Evolutionary conservation across 2,888 invertebrate genomes (phyloP).

Genomic region (Xestia sexstrigata): DNA sequence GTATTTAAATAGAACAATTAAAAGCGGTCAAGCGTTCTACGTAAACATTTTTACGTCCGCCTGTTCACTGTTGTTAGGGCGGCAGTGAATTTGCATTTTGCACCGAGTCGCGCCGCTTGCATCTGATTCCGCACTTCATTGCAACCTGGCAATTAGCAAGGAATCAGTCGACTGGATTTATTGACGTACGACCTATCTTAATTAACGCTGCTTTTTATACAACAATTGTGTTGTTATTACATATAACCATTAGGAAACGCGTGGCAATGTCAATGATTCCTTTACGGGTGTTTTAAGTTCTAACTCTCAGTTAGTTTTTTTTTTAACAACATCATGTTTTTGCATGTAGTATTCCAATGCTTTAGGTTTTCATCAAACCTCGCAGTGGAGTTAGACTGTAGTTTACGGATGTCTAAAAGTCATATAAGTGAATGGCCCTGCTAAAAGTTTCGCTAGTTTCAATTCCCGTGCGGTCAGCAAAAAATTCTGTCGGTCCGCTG

Average conservation of each 20-base stretch:
- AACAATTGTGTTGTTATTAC: slow-evolving; percentile 41
- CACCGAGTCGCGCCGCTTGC: slow-evolving; percentile 69
- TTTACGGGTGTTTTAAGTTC: slow-evolving; percentile 4
- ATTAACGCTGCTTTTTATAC: slow-evolving; percentile 74
- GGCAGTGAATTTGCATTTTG: slow-evolving; percentile 78
- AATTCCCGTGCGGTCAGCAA: slow-evolving; percentile 67
- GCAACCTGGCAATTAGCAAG: slow-evolving; percentile 85
- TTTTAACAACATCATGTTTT: neutral
- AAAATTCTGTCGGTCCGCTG: slow-evolving; percentile 64
- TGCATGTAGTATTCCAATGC: neutral
- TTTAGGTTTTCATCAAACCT: slow-evolving; percentile 1
- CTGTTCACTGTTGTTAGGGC: slow-evolving; percentile 69
- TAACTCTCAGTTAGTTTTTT: slow-evolving; percentile 14
- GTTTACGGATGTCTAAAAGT: slow-evolving; percentile 45
- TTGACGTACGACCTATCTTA: slow-evolving; percentile 82
- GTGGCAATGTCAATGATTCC: slow-evolving; percentile 18
- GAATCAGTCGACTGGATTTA: slow-evolving; percentile 82
- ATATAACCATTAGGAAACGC: slow-evolving; percentile 19
- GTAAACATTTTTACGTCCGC: slow-evolving; percentile 82
- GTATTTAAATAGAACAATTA: slow-evolving; percentile 82
- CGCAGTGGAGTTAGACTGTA: neutral
- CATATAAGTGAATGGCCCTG: slow-evolving; percentile 45
- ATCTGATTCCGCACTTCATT: slow-evolving; percentile 80
- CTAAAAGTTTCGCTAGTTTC: slow-evolving; percentile 61
- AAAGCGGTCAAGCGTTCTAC: slow-evolving; percentile 79